Evolutionary conservation across 2,888 invertebrate genomes (phyloP).

Genomic region (Limulus polyphemus): DNA sequence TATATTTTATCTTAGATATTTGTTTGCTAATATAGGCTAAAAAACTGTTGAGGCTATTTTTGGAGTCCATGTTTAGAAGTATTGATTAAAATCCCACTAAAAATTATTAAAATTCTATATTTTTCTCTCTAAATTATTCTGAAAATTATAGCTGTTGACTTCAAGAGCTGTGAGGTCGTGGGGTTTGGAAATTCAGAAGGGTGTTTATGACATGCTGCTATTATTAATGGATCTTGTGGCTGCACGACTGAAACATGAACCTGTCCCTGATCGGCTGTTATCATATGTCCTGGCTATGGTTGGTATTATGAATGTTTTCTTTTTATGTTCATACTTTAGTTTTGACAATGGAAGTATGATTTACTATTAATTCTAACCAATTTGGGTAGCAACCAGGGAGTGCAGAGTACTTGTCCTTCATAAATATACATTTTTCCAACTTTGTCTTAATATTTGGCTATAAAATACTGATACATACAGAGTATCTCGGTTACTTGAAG

Average conservation of each 20-base stretch:
- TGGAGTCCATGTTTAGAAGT: neutral
- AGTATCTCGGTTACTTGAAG: too few species aligned
- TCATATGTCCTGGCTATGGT: conserved; percentile 35
- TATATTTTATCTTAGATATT: too few species aligned
- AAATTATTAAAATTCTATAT: neutral
- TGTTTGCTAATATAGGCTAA: too few species aligned
- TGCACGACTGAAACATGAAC: conserved; percentile 35
- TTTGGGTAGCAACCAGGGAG: neutral
- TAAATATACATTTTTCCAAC: too few species aligned
- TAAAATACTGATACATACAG: neutral
- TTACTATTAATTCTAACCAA: neutral
- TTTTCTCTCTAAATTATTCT: conserved; percentile 1
- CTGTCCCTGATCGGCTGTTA: conserved; percentile 36
- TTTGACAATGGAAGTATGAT: neutral
- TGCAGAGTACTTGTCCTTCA: too few species aligned
- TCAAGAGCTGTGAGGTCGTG: conserved; percentile 40
- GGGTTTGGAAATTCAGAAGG: conserved; percentile 41
- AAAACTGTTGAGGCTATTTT: neutral
- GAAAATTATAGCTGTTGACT: conserved; percentile 34
- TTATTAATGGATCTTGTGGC: conserved; percentile 39
- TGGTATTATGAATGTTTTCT: neutral
- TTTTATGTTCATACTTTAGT: neutral
- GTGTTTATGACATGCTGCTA: conserved; percentile 40
- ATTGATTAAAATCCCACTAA: too few species aligned
- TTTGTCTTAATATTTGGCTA: neutral